Evolutionary conservation across 1,140 invertebrate genomes (phyloP).

Genomic region (Zaprionus kolodkinae): DNA sequence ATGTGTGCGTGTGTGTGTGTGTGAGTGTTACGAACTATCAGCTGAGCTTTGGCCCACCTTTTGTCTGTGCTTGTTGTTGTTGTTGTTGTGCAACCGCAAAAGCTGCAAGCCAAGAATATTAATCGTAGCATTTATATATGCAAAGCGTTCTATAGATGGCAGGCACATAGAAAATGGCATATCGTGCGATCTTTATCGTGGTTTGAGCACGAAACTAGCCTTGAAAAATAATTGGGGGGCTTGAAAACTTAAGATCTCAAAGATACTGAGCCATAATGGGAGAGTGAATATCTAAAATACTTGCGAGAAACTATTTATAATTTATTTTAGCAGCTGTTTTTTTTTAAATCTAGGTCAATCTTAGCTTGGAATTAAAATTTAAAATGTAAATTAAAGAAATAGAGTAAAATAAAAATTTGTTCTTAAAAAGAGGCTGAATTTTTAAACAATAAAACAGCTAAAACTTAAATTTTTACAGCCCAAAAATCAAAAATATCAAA

Average conservation of each 20-base stretch:
- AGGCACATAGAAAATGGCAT: neutral
- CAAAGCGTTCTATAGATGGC: neutral
- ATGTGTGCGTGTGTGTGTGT: no score
- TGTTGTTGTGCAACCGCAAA: neutral
- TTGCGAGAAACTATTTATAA: neutral
- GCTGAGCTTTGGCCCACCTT: constrained; percentile 13
- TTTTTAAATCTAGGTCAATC: neutral
- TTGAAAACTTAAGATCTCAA: no score
- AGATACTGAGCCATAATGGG: neutral
- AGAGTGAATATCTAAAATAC: neutral
- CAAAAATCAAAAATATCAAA: neutral
- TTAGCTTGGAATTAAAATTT: neutral
- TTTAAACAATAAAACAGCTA: neutral
- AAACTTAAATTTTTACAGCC: neutral
- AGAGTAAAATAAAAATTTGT: neutral
- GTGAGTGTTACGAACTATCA: neutral
- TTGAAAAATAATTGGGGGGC: neutral
- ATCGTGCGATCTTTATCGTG: neutral
- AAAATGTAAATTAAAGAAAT: neutral
- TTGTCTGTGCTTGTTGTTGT: neutral
- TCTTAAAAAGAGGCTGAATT: neutral
- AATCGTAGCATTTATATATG: neutral
- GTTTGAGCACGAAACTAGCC: neutral
- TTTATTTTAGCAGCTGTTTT: no score
- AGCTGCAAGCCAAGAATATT: constrained; percentile 3